Evolutionary conservation across 2,797 vertebrate species (phyloP).

Genomic region (Eulemur coronatus): DNA sequence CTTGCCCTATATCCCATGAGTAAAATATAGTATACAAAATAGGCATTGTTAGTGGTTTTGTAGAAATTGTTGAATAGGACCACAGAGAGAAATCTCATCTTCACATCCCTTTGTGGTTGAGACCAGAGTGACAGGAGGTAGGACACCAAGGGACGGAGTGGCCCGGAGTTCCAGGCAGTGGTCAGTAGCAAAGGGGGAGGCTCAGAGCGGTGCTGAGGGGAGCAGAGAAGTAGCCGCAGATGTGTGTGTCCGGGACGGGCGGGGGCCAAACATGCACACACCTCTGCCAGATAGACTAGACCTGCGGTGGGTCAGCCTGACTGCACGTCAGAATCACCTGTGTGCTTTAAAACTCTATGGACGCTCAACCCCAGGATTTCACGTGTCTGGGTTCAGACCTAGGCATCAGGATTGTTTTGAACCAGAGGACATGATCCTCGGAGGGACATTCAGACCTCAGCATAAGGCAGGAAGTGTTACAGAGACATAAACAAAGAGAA

Average conservation of each 20-base stretch:
- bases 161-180: neutral
- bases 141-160: neutral
- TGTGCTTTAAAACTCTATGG: neutral
- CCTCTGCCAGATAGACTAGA: neutral
- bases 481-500: neutral
- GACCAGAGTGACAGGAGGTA: neutral
- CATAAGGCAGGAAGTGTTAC: neutral
- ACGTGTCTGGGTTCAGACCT: neutral
- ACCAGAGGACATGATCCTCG: neutral
- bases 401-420: neutral
- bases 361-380: neutral
- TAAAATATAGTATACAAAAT: neutral
- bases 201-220: neutral
- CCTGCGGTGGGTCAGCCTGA: neutral
- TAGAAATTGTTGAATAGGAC: neutral
- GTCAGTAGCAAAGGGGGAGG: neutral
- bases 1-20: neutral
- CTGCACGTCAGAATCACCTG: neutral
- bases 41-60: neutral
- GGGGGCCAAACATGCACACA: too few species aligned
- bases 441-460: neutral
- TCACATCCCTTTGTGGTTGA: neutral
- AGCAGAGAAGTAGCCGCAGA: neutral
- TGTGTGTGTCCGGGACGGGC: rapidly evolving
- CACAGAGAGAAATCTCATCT: neutral